Percentiles rank a stretch among this genome's conserved stretches.
Evolutionary conservation across 2,113 vertebrate genomes (phyloP).

Genomic region (Prolemur simus): DNA sequence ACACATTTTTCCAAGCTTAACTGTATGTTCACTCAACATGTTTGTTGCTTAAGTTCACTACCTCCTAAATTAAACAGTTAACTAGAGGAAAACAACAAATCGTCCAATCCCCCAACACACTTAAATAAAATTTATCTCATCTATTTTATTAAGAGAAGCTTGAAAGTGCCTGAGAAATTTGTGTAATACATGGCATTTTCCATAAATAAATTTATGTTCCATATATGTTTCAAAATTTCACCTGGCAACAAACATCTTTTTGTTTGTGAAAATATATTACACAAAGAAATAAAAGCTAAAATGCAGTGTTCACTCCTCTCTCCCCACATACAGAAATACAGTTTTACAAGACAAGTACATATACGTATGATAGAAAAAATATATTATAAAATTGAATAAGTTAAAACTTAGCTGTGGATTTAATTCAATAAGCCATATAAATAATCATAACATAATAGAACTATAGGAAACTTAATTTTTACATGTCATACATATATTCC

Average conservation of each 20-base stretch:
- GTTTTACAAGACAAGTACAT: not conserved
- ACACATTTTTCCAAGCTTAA: conserved; percentile 43
- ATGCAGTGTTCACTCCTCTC: not conserved
- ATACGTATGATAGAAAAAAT: not conserved
- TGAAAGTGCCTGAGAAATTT: not conserved
- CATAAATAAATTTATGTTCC: conserved; percentile 12
- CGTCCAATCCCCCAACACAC: not conserved
- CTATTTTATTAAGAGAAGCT: conserved; percentile 7
- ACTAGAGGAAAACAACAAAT: conserved; percentile 22
- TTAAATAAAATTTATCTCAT: conserved; percentile 52
- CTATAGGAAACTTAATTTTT: not conserved
- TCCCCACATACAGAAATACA: not conserved
- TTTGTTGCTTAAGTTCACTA: conserved; percentile 32
- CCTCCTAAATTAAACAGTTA: conserved; percentile 46
- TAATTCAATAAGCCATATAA: conserved; percentile 4
- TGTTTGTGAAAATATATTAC: not conserved
- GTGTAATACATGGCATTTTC: not conserved
- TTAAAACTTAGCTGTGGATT: not conserved
- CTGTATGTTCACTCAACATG: conserved; percentile 20
- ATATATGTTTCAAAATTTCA: not conserved
- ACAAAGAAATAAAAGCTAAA: not conserved
- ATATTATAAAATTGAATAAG: not conserved
- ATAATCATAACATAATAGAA: not conserved
- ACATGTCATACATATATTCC: conserved; percentile 2
- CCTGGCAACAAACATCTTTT: conserved; percentile 16